These are phyloP conservation scores for Reinhardtius hippoglossoides DNA, from an alignment of 2,113 vertebrate species.

Conservation along the genomic window DNA sequence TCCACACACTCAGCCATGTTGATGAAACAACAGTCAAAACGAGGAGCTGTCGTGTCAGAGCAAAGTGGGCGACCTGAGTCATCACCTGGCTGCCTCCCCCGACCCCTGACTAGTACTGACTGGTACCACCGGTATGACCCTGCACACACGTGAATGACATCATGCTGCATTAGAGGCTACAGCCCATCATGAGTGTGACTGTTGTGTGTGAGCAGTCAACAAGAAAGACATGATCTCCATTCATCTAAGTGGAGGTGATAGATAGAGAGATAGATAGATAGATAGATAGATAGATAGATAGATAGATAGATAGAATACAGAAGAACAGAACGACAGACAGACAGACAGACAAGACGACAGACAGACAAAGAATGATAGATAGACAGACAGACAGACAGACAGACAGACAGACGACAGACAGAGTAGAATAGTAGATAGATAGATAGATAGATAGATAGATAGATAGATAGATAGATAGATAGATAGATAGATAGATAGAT, in stretches of 20 bases:
- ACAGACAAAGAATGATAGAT: too few relatives aligned
- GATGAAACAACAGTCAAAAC: conserved; percentile 10
- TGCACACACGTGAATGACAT: conserved; percentile 52
- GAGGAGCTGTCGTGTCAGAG: background rate
- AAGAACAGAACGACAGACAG: too few relatives aligned
- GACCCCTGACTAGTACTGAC: background rate
- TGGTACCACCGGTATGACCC: conserved; percentile 25
- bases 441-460: too few relatives aligned
- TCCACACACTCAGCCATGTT: background rate
- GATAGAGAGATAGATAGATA: too few relatives aligned
- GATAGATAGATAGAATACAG: too few relatives aligned
- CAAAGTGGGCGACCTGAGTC: background rate
- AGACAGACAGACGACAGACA: too few relatives aligned
- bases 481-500: too few relatives aligned
- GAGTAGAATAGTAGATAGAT: too few relatives aligned
- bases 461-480: too few relatives aligned
- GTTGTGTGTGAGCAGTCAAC: conserved; percentile 4
- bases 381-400: too few relatives aligned
- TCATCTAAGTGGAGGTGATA: conserved; percentile 27
- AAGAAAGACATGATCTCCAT: conserved; percentile 40
- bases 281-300: too few relatives aligned
- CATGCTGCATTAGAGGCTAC: conserved; percentile 43
- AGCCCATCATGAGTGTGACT: conserved; percentile 29
- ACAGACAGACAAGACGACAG: too few relatives aligned
- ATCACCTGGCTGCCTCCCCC: background rate